Evolutionary conservation across 64 coral and sea anemone species (phyloP), one percentile per base, ranked within the genome.

Genomic region (Catalaphyllia jardinei): DNA sequence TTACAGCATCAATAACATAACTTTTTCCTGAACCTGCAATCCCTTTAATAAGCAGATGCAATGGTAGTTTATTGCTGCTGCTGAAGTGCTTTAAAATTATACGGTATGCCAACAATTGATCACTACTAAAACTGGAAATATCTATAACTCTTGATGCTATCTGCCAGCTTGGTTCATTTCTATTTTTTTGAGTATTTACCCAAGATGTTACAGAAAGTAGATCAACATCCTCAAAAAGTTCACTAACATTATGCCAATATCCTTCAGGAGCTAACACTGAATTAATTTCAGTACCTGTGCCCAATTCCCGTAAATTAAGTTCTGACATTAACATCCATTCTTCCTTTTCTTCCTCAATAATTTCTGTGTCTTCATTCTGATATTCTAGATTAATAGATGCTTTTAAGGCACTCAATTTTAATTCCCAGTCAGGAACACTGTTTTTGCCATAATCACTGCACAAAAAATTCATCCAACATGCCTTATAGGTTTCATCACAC

Each of bases 241-340:
- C 38, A 76, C 57, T 29, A 92, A 76, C 51, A 29, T 92, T 76
- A 24, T 92, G 80, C 90, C 90, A 92, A 92, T 92, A 92, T 86
- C 90, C 90, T 77, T 91, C 89, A 83, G 90, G 90, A 51, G 67
- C 90, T 92, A 92, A 76, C 29, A 76, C 72, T 42, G 54, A 52
- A 77, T 52, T 46, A 60, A 64, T 29, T 60, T 92, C 90, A 92
- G 35, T 92, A 86, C 75, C 63, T 92, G 29, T 78, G 59, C 69
- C 81, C 18, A 86, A 46, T 16, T 92, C 81, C 71, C 86, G 90
- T 73, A 92, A 17, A 91, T 91, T 91, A 52, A 91, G 65, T 91
- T 91, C 89, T 91, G 89, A 91, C 89, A 91, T 91, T 16, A 91
- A 91, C 89, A 86, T 86, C 89, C 89, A 91, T 75, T 91, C 89